A percentile compares a stretch with the other conserved stretches of the same genome.
phyloP scores from a whole-genome alignment of 2,797 vertebrate genomes.

The Eupleurogrammus muticus region DNA sequence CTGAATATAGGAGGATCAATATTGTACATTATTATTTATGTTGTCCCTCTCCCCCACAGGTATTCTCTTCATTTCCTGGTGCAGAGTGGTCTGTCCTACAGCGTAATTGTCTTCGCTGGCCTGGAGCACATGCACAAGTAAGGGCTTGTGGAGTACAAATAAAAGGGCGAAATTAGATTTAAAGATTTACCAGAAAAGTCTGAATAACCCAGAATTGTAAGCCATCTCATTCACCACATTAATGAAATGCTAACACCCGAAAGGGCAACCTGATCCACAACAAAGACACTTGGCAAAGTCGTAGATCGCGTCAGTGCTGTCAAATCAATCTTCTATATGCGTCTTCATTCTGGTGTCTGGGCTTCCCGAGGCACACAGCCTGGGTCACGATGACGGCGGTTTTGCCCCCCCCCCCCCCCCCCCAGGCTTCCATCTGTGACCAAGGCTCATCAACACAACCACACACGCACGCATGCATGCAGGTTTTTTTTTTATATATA shows the following conservation, averaged over 20 bases:
- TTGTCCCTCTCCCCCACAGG: conserved; percentile 79
- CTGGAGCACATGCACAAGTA: conserved; percentile 98
- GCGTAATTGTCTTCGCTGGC: conserved; percentile 92
- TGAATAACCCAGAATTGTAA: background rate
- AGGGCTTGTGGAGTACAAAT: conserved; percentile 65
- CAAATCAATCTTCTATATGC: background rate
- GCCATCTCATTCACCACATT: background rate
- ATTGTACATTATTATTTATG: background rate
- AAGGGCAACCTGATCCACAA: background rate
- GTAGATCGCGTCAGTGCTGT: background rate
- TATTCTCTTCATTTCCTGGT: conserved; percentile 99
- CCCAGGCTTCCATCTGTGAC: conserved; percentile 58
- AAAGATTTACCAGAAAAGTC: background rate
- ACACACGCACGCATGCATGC: conserved; percentile 20
- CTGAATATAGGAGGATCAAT: background rate
- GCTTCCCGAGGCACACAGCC: conserved; percentile 5
- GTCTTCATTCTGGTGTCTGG: background rate
- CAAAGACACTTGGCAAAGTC: background rate
- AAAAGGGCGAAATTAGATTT: background rate
- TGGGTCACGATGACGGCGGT: conserved; percentile 35
- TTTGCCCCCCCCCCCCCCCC: conserved; percentile 39
- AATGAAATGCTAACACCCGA: background rate
- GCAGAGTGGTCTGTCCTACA: conserved; percentile 95
- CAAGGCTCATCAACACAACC: conserved; percentile 30
- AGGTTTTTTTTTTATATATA: conserved; percentile 36